Evolutionary conservation across 2,888 invertebrate species (phyloP).

Genomic region (Phragmatobia fuliginosa): DNA sequence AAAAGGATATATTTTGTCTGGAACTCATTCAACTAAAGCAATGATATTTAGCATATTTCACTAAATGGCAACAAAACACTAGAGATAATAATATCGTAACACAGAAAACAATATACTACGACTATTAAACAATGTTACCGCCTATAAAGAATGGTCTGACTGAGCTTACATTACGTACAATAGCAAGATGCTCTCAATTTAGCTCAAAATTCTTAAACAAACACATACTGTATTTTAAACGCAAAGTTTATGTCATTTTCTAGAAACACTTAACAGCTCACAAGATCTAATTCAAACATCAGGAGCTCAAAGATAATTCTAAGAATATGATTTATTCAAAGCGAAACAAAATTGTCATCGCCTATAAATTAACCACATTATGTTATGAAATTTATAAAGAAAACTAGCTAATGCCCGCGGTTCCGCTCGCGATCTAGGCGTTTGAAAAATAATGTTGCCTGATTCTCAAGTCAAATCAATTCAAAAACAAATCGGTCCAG

Average conservation of each 20-base stretch:
- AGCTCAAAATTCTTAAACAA: background rate
- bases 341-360: background rate
- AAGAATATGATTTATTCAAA: background rate
- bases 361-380: background rate
- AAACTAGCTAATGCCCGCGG: no score
- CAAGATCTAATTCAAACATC: background rate
- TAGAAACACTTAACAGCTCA: background rate
- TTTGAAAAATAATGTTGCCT: no score
- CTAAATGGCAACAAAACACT: background rate
- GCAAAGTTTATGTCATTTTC: background rate
- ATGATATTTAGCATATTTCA: slow-evolving; percentile 9
- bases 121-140: background rate
- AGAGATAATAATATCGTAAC: slow-evolving; percentile 1
- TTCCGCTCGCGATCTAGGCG: no score
- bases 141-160: background rate
- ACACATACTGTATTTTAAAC: background rate
- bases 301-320: background rate
- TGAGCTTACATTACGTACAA: background rate
- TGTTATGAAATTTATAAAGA: background rate
- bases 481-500: no score
- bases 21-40: slow-evolving; percentile 3
- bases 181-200: background rate
- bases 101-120: background rate
- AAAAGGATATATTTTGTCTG: background rate
- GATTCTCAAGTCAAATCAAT: no score